Conservation (phyloP, 2,888 invertebrate genomes). For the Disparrhopalites patrizii region DNA sequence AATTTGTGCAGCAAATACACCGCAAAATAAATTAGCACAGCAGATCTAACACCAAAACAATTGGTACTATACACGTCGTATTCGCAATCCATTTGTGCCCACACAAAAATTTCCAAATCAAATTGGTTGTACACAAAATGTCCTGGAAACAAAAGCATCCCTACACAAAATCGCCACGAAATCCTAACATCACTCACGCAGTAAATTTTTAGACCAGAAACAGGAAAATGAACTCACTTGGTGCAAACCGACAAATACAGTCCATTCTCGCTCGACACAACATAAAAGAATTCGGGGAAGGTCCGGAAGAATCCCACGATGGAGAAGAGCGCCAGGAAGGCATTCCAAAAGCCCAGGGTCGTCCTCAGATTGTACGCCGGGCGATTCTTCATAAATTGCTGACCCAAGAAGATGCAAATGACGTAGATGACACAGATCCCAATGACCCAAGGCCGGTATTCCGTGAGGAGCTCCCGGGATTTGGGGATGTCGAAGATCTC, state of each 20-base stretch:
- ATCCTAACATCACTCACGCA: too few relatives aligned
- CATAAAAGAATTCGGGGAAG: slow-evolving; percentile 55
- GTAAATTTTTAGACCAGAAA: too few relatives aligned
- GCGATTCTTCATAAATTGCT: slow-evolving; percentile 56
- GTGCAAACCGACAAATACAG: slow-evolving; percentile 57
- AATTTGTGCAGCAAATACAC: too few relatives aligned
- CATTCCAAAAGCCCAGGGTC: slow-evolving; percentile 57
- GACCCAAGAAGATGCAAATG: slow-evolving; percentile 55
- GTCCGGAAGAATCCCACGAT: slow-evolving; percentile 55
- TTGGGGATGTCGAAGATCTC: slow-evolving; percentile 21
- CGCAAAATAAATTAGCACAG: too few relatives aligned
- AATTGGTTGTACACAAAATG: too few relatives aligned
- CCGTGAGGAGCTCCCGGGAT: neutral
- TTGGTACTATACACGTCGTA: too few relatives aligned
- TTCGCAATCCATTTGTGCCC: too few relatives aligned
- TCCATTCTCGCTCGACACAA: slow-evolving; percentile 55
- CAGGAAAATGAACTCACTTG: slow-evolving; percentile 32
- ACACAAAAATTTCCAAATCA: too few relatives aligned
- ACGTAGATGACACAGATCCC: slow-evolving; percentile 53
- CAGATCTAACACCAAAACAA: too few relatives aligned
- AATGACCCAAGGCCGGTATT: neutral
- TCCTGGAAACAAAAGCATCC: too few relatives aligned
- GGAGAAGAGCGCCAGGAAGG: slow-evolving; percentile 57
- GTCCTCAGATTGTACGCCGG: slow-evolving; percentile 55
- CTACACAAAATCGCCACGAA: too few relatives aligned